Evolutionary conservation across 2,113 vertebrate genomes (phyloP).

Genomic region (Cyprinodon tularosa): DNA sequence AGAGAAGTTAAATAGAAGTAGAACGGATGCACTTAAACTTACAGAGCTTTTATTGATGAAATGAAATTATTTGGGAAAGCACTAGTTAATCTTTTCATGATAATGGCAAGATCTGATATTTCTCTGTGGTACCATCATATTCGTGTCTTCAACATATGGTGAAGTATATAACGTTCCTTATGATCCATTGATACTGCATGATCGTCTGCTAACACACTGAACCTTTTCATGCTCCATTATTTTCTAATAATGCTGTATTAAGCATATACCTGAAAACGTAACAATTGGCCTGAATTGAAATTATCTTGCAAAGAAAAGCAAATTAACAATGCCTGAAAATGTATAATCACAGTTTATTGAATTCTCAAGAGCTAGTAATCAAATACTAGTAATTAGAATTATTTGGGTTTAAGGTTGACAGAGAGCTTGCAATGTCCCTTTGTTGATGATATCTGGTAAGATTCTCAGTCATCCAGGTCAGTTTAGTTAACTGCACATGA

Average conservation of each 20-base stretch:
- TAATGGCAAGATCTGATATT: background rate
- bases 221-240: background rate
- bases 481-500: too few species aligned
- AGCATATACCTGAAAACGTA: background rate
- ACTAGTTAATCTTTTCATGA: background rate
- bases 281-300: background rate
- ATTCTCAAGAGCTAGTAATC: too few species aligned
- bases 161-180: background rate
- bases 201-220: background rate
- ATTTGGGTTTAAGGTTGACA: too few species aligned
- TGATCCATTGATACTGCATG: background rate
- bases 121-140: background rate
- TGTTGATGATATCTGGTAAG: too few species aligned
- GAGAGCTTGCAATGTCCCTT: too few species aligned
- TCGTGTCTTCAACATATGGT: background rate
- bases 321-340: too few species aligned
- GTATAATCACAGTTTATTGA: background rate
- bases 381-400: too few species aligned
- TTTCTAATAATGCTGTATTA: background rate
- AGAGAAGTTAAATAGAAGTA: background rate
- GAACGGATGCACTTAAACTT: background rate
- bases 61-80: background rate
- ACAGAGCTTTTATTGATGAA: background rate
- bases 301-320: background rate
- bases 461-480: too few species aligned